phyloP scores from a whole-genome alignment of 2,113 vertebrate genomes.

The Chaenogobius annularis region DNA sequence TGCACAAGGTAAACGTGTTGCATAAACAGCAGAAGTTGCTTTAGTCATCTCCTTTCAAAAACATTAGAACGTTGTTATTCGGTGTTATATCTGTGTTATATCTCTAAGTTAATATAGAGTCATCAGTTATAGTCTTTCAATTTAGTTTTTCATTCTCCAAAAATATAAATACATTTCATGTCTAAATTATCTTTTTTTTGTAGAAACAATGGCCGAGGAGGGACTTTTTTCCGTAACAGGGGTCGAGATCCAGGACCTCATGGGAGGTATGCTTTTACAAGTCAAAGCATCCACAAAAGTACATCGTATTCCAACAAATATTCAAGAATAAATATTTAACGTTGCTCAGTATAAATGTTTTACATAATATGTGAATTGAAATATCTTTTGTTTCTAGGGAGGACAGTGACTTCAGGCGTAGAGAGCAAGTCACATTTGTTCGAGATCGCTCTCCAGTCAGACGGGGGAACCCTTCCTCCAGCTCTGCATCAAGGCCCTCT shows the following conservation, averaged over 20 bases:
- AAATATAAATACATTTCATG: neutral
- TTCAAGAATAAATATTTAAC: neutral
- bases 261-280: conserved; percentile 18
- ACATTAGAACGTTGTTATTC: too few species aligned
- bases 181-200: conserved; percentile 18
- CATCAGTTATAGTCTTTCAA: too few species aligned
- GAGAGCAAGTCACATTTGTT: neutral
- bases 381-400: neutral
- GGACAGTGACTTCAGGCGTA: neutral
- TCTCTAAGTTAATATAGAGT: too few species aligned
- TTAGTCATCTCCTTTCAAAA: neutral
- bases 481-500: neutral
- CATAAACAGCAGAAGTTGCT: neutral
- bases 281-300: neutral
- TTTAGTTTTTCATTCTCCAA: too few species aligned
- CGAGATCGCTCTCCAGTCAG: neutral
- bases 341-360: too few species aligned
- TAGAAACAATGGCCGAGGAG: conserved; percentile 49
- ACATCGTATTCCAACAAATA: neutral
- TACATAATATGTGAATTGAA: too few species aligned
- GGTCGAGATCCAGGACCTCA: conserved; percentile 42
- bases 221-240: conserved; percentile 36
- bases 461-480: neutral
- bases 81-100: too few species aligned
- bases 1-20: conserved; percentile 18